Evolutionary conservation across 2,888 invertebrate species (phyloP), one percentile per base, ranked within the genome.

Genomic region (Chrysomela aeneicollis): DNA sequence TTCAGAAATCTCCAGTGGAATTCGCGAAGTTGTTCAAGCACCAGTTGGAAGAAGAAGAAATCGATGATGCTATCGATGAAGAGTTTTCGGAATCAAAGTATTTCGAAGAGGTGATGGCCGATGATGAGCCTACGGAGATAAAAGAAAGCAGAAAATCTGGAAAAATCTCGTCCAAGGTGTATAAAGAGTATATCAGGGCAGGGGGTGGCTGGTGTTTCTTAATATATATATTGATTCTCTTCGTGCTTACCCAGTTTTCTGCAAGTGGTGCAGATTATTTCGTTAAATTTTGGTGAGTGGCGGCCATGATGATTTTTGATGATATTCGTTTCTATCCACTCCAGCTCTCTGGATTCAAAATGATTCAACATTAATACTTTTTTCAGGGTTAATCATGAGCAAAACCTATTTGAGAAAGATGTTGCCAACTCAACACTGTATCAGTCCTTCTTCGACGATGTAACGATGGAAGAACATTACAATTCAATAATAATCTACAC

Each of bases 211-310:
- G 86, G 70, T 84, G 87, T 57, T 74, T 89, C 2, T 86, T 91
- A 35, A 73, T 85, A 17, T 77, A 88, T 0, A 86, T 93, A 82
- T 69, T 89, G 2, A 51, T 87, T 1, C 85, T 92, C 49, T 92
- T 90, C 71, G 73, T 89, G 15, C 68, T 90, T 0, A 87, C 92
- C 1, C 94, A 94, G 82, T 73, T 87, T 6, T 82, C 90, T 50
- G 92, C 91, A 0, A 93, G 92, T 10, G 87, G 88, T 17, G 88
- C 91, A 0, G 94, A 94, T 79, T 93, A 89, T 83, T 94, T 92
- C 84, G 87, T 93, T 8, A 88, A 91, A 2, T 89, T 87, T 77
- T 94, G 93, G 93, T 90, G 75, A 83, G 82, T 64, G 6, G 22
- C 26, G 26, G 26, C 6, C 26, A 26, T n/a, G n/a, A n/a, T n/a